phyloP scores from a whole-genome alignment of 2,888 invertebrate species.

The Caenorhabditis drosophilae region DNA sequence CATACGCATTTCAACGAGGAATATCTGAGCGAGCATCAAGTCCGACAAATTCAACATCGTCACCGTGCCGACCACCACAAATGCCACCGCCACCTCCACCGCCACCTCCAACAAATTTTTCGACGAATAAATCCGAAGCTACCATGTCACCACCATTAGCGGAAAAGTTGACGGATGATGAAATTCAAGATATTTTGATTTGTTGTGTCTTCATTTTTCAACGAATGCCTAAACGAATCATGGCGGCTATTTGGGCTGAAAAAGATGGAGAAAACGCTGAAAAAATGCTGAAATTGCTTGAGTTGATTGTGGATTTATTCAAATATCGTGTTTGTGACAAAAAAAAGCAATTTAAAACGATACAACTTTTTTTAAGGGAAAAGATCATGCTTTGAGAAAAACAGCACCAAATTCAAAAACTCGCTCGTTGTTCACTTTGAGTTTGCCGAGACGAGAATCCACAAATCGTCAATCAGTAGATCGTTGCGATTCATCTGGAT shows the following conservation, averaged over 20 bases:
- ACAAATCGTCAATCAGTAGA: not conserved
- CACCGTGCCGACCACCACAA: constrained; percentile 15
- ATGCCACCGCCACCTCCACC: constrained; percentile 31
- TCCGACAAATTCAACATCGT: constrained; percentile 1
- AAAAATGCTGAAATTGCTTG: constrained; percentile 50
- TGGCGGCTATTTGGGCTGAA: constrained; percentile 47
- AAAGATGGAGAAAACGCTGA: constrained; percentile 43
- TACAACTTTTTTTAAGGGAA: constrained; percentile 22
- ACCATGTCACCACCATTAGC: constrained; percentile 44
- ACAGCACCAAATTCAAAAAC: constrained; percentile 39
- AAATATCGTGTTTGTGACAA: constrained; percentile 41
- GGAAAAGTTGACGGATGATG: constrained; percentile 66
- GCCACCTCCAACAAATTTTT: not conserved
- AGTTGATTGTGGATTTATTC: constrained; percentile 61
- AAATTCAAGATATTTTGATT: constrained; percentile 71
- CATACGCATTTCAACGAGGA: constrained; percentile 10
- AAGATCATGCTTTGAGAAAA: constrained; percentile 28
- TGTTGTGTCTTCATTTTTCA: constrained; percentile 82
- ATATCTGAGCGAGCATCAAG: constrained; percentile 13
- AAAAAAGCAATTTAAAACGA: too few species aligned
- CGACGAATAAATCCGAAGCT: not conserved
- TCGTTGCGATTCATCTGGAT: not conserved
- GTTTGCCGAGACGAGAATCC: constrained; percentile 7
- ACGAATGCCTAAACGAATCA: constrained; percentile 79
- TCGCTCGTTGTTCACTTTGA: constrained; percentile 20